These are phyloP conservation scores for Cyrtodaria siliqua DNA, from an alignment of 2,888 invertebrate genomes.

Conservation along the genomic window DNA sequence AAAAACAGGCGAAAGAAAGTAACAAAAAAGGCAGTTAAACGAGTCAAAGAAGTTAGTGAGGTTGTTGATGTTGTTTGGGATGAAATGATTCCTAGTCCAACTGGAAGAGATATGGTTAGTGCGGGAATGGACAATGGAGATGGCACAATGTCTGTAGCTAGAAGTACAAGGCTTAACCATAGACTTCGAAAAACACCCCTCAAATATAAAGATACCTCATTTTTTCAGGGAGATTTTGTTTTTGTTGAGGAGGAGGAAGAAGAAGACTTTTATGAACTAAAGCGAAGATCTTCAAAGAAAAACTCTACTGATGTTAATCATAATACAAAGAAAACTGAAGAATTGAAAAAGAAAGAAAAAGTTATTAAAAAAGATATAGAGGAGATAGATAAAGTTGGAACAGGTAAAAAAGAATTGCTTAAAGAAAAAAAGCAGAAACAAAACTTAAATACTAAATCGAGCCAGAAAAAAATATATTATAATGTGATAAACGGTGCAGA, in stretches of 20 bases:
- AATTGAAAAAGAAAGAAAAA: constrained; percentile 1
- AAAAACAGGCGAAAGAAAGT: neutral
- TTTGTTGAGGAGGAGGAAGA: constrained; percentile 56
- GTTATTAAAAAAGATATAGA: too few species aligned
- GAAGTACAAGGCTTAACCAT: constrained; percentile 25
- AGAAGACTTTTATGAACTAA: constrained; percentile 31
- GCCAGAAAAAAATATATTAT: constrained; percentile 1
- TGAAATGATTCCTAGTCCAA: constrained; percentile 31
- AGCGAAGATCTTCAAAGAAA: constrained; percentile 40
- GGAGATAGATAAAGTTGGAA: neutral
- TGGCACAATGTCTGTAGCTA: constrained; percentile 48
- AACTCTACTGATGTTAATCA: constrained; percentile 38
- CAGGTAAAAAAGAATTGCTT: constrained; percentile 4
- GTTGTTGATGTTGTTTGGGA: constrained; percentile 14
- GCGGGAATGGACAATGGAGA: constrained; percentile 50
- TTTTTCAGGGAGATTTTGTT: constrained; percentile 63
- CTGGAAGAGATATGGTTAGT: constrained; percentile 29
- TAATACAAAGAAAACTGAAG: constrained; percentile 38
- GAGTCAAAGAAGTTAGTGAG: neutral
- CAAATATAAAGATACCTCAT: constrained; percentile 62
- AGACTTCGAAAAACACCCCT: constrained; percentile 58
- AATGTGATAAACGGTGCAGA: neutral
- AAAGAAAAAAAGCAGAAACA: constrained; percentile 21
- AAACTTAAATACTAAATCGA: constrained; percentile 12
- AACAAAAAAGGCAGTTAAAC: constrained; percentile 5